These are phyloP conservation scores for Peribatodes rhomboidaria DNA, from an alignment of 2,888 invertebrate species.

Conservation along the genomic window DNA sequence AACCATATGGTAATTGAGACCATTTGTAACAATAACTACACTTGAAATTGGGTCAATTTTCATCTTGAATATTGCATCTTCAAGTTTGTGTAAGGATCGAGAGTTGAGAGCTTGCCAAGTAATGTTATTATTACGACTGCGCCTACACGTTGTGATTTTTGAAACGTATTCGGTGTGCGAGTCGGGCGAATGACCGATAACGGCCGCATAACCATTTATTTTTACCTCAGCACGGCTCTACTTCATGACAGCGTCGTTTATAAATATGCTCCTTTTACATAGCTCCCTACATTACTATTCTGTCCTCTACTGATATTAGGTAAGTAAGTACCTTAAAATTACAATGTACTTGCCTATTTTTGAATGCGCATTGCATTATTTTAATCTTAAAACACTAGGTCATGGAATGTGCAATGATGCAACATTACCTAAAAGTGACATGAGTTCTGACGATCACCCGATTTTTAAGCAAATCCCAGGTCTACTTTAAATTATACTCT, in stretches of 20 bases:
- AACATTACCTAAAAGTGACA: not conserved
- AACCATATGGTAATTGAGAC: slow-evolving; percentile 45
- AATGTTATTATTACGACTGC: slow-evolving; percentile 59
- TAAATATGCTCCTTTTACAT: not conserved
- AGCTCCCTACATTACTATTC: not conserved
- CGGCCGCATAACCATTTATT: slow-evolving; percentile 47
- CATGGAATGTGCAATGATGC: not conserved
- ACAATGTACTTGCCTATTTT: no score
- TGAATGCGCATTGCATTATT: no score
- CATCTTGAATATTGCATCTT: slow-evolving; percentile 60
- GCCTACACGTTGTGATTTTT: slow-evolving; percentile 57
- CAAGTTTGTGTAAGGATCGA: slow-evolving; percentile 55
- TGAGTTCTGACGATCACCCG: no score
- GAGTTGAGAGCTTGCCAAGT: slow-evolving; percentile 72
- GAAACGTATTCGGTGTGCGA: slow-evolving; percentile 48
- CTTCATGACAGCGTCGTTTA: slow-evolving; percentile 13
- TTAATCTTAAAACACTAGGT: no score
- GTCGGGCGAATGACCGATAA: slow-evolving; percentile 75
- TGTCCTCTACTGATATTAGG: not conserved
- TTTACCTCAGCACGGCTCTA: slow-evolving; percentile 29
- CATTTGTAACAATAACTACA: slow-evolving; percentile 48
- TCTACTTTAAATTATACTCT: not conserved
- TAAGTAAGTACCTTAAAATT: not conserved
- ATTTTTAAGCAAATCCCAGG: not conserved
- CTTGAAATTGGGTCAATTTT: slow-evolving; percentile 62